Evolutionary conservation across 35 echinoderm and acorn worm genomes (phyloP).

Genomic region (Lytechinus pictus): DNA sequence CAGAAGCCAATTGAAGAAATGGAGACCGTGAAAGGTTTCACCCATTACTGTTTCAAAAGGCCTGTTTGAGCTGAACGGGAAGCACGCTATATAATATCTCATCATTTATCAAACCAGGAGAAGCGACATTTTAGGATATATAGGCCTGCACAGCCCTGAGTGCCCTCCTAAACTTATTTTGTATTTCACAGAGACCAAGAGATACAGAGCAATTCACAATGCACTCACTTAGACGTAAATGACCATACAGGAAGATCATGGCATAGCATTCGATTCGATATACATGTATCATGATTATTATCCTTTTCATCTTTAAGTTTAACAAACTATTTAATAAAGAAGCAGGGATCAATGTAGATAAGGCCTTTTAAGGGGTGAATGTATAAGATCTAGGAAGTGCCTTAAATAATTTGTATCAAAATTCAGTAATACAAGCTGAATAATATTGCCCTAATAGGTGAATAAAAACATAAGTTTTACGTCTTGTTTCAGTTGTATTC

Average conservation of each 20-base stretch:
- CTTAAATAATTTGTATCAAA: too few species aligned
- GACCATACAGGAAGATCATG: neutral
- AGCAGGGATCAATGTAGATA: too few species aligned
- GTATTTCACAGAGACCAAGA: neutral
- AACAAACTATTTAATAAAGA: too few species aligned
- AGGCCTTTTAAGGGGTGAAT: too few species aligned
- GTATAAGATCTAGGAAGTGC: too few species aligned
- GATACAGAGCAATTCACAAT: neutral
- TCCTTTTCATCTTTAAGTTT: neutral
- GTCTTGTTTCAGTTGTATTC: too few species aligned
- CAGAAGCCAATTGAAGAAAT: slow-evolving; percentile 1
- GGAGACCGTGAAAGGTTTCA: slow-evolving; percentile 16
- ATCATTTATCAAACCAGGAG: neutral
- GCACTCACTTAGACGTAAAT: neutral
- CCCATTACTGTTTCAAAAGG: neutral
- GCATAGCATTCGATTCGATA: too few species aligned
- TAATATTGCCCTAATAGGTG: too few species aligned
- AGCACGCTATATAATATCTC: neutral
- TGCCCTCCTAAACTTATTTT: neutral
- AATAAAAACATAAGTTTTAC: too few species aligned
- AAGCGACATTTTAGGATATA: neutral
- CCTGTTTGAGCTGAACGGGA: neutral
- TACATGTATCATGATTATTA: neutral
- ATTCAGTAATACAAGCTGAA: too few species aligned
- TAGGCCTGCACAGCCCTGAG: too few species aligned